Conservation (phyloP, 1,140 invertebrate genomes). For the Trichogramma pretiosum region DNA sequence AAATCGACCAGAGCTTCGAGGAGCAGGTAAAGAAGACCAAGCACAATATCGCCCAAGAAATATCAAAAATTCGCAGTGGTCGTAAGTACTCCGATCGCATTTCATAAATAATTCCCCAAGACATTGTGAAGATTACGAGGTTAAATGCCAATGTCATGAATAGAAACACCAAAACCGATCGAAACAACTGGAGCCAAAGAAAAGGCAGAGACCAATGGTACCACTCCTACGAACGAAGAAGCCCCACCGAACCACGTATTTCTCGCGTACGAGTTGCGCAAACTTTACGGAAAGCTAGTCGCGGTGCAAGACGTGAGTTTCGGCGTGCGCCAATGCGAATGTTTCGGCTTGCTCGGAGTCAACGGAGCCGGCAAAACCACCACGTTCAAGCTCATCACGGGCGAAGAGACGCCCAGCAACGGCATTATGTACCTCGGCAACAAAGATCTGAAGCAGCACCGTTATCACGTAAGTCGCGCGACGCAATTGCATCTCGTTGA, state of each 20-base stretch:
- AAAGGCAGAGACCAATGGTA: too few species aligned
- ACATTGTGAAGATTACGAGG: too few species aligned
- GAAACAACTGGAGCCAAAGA: too few species aligned
- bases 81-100: constrained; percentile 22
- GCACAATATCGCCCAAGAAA: constrained; percentile 28
- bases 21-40: constrained; percentile 37
- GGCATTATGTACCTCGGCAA: constrained; percentile 47
- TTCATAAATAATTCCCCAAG: too few species aligned
- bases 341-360: constrained; percentile 81
- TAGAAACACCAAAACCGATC: too few species aligned
- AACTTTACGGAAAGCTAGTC: constrained; percentile 57
- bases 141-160: too few species aligned
- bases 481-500: background rate
- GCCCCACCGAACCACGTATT: constrained; percentile 24
- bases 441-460: constrained; percentile 38
- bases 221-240: background rate
- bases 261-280: constrained; percentile 49
- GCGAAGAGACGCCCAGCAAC: constrained; percentile 57
- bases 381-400: constrained; percentile 84
- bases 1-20: constrained; percentile 24
- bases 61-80: constrained; percentile 24
- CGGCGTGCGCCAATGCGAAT: constrained; percentile 56
- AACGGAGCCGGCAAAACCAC: constrained; percentile 81
- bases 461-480: constrained; percentile 37
- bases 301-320: constrained; percentile 68